A percentile compares a stretch with the other conserved stretches of the same genome.
Evolutionary conservation across 2,797 vertebrate genomes (phyloP).

Genomic region (Xerus rutilus): DNA sequence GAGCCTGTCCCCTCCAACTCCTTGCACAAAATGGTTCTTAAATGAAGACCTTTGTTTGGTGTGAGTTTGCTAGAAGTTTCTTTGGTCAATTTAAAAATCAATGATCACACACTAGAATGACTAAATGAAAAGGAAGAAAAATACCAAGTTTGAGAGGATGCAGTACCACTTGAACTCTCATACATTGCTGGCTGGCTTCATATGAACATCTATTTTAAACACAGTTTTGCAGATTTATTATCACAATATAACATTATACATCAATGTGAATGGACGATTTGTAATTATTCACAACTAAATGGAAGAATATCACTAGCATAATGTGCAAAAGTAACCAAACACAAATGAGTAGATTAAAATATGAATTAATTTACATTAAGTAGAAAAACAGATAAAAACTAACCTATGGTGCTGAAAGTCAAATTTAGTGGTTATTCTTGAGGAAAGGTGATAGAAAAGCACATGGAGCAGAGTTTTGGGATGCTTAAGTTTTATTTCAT

Average conservation of each 20-base stretch:
- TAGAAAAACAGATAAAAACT: background rate
- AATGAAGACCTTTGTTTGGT: conserved; percentile 70
- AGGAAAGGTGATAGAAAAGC: background rate
- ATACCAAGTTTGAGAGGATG: background rate
- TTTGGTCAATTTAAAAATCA: conserved; percentile 47
- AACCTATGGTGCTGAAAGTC: background rate
- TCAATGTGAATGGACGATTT: background rate
- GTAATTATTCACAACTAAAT: background rate
- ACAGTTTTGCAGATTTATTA: background rate
- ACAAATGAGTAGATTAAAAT: background rate
- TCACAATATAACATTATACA: background rate
- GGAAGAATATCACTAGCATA: background rate
- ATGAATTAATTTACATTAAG: background rate
- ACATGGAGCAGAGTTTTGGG: background rate
- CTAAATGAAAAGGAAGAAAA: background rate
- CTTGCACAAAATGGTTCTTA: conserved; percentile 31
- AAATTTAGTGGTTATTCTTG: background rate
- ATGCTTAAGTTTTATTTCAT: background rate
- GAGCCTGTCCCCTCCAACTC: background rate
- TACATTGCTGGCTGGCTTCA: background rate
- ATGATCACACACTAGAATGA: background rate
- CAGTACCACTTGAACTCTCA: background rate
- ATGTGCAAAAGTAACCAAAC: background rate
- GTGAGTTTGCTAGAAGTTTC: conserved; percentile 26
- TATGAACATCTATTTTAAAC: background rate